A percentile compares a stretch with the other conserved stretches of the same genome.
These are phyloP conservation scores for Parapristionchus giblindavisi DNA, from an alignment of 2,888 invertebrate species.

Conservation along the genomic window DNA sequence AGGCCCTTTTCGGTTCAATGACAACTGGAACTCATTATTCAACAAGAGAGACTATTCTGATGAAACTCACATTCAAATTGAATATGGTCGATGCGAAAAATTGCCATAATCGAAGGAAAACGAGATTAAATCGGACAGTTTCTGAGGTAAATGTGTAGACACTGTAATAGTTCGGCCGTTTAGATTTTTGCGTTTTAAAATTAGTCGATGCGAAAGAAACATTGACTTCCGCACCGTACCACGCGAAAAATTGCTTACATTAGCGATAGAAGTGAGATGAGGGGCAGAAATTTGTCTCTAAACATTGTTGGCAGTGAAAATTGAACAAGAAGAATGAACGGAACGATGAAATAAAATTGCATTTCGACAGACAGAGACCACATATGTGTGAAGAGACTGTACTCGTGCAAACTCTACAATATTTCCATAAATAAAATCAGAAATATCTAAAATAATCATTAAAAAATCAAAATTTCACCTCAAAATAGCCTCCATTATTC, in stretches of 20 bases:
- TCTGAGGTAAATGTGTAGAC: no score
- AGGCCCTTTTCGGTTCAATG: no score
- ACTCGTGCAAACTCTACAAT: background rate
- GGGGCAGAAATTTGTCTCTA: background rate
- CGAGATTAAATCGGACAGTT: background rate
- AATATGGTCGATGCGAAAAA: background rate
- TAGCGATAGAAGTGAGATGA: background rate
- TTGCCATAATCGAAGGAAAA: background rate
- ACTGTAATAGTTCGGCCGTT: no score
- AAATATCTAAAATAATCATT: background rate
- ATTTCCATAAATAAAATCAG: background rate
- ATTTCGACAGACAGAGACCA: background rate
- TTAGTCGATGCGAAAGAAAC: no score
- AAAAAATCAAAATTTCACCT: background rate
- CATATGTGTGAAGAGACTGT: background rate
- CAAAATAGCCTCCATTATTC: background rate
- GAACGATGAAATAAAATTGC: background rate
- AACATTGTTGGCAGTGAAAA: background rate
- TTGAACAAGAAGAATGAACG: background rate
- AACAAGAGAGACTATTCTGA: no score
- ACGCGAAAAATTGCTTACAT: background rate
- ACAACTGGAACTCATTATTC: no score
- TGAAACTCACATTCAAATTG: background rate
- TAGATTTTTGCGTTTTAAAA: no score
- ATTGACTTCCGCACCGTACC: background rate